phyloP scores from a whole-genome alignment of 2,797 vertebrate species.

The Poeciliopsis turneri region DNA sequence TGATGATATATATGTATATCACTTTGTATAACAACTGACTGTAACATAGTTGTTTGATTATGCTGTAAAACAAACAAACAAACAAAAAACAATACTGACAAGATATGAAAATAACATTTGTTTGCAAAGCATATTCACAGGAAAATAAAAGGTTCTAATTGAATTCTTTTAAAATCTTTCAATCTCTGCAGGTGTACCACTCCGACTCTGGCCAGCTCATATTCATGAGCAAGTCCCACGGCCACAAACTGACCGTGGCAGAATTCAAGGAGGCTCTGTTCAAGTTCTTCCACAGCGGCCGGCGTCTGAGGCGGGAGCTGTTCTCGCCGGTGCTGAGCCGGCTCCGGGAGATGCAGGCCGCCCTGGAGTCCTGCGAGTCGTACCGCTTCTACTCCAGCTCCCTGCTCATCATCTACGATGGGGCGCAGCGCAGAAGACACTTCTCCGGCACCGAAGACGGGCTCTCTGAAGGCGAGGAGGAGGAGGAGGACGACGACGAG shows the following conservation, averaged over 20 bases:
- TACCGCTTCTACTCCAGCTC: constrained; percentile 98
- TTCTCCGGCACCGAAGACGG: constrained; percentile 54
- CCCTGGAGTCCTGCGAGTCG: constrained; percentile 92
- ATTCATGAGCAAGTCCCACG: constrained; percentile 97
- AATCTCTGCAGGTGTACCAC: constrained; percentile 87
- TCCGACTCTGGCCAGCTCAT: constrained; percentile 91
- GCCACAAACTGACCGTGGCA: constrained; percentile 89
- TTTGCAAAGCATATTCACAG: neutral
- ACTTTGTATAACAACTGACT: too few relatives aligned
- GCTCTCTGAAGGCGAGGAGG: constrained; percentile 71
- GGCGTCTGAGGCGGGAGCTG: constrained; percentile 87
- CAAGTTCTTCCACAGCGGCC: constrained; percentile 95
- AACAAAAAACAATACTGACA: neutral
- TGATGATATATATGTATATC: too few relatives aligned
- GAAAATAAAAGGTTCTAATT: neutral
- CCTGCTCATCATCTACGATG: constrained; percentile 95
- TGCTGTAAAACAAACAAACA: neutral
- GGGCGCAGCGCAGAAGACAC: constrained; percentile 78
- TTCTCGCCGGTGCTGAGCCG: constrained; percentile 90
- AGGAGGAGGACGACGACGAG: constrained; percentile 70
- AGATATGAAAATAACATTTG: neutral
- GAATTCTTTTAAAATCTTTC: neutral
- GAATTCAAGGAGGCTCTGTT: constrained; percentile 96
- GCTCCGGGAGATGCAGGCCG: constrained; percentile 89
- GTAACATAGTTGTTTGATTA: too few relatives aligned